Evolutionary conservation across 2,797 vertebrate species (phyloP).

Genomic region (Gobio occitaniae): DNA sequence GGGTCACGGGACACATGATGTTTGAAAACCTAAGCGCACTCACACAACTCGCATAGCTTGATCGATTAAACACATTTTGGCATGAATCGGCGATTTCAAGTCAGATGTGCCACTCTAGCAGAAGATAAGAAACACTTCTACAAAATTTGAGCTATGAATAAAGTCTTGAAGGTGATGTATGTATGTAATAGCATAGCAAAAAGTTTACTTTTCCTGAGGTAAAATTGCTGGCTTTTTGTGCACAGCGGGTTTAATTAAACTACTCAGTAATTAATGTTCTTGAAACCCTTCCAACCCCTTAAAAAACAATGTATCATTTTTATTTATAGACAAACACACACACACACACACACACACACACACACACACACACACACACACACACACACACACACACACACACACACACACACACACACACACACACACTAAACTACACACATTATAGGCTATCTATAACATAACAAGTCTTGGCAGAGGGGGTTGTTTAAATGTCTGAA

Average conservation of each 20-base stretch:
- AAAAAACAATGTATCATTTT: background rate
- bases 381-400: no score
- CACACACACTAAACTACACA: background rate
- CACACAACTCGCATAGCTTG: background rate
- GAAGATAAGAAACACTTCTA: background rate
- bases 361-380: background rate
- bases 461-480: conserved; percentile 8
- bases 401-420: no score
- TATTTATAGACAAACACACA: background rate
- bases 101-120: conserved; percentile 8
- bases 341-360: no score
- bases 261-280: background rate
- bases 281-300: background rate
- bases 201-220: background rate
- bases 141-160: background rate
- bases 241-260: background rate
- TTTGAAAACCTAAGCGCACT: conserved; percentile 18
- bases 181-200: background rate
- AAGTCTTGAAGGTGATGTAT: background rate
- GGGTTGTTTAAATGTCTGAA: conserved; percentile 26
- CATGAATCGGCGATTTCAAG: background rate
- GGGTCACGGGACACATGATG: conserved; percentile 2
- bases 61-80: conserved; percentile 19
- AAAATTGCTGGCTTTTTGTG: background rate
- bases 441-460: conserved; percentile 4